A percentile compares a stretch with the other conserved stretches of the same genome.
phyloP scores from a whole-genome alignment of 2,888 invertebrate species.

The Pegoplata infirma region DNA sequence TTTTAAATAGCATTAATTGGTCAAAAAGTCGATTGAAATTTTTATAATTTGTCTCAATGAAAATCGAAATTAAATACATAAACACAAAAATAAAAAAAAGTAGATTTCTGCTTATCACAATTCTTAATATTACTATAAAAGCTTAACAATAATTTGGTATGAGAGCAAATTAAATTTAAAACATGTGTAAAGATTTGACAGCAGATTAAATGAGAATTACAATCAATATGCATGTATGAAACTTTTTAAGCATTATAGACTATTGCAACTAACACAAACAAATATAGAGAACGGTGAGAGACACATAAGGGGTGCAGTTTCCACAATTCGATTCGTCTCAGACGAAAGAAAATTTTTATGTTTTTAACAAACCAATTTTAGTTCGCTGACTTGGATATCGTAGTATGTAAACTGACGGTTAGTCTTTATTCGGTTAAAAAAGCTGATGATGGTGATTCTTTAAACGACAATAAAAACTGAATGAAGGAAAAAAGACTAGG shows the following conservation, averaged over 20 bases:
- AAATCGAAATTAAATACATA: too few relatives aligned
- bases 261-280: slow-evolving; percentile 38
- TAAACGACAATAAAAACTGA: slow-evolving; percentile 20
- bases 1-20: too few relatives aligned
- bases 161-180: slow-evolving; percentile 36
- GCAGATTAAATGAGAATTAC: slow-evolving; percentile 53
- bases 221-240: slow-evolving; percentile 9
- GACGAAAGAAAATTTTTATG: too few relatives aligned
- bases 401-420: too few relatives aligned
- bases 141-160: slow-evolving; percentile 22
- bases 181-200: slow-evolving; percentile 54
- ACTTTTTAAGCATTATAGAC: slow-evolving; percentile 27
- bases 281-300: slow-evolving; percentile 5
- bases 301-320: too few relatives aligned
- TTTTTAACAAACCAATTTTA: too few relatives aligned
- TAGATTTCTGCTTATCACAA: too few relatives aligned
- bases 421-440: slow-evolving; percentile 9
- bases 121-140: neutral
- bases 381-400: too few relatives aligned
- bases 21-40: too few relatives aligned
- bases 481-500: slow-evolving; percentile 46
- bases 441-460: slow-evolving; percentile 28
- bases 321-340: too few relatives aligned
- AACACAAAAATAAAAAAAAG: too few relatives aligned
- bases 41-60: too few relatives aligned